Base-by-base conservation (phyloP, 2,888 invertebrate genomes). In the Leptinotarsa peninsularis region DNA sequence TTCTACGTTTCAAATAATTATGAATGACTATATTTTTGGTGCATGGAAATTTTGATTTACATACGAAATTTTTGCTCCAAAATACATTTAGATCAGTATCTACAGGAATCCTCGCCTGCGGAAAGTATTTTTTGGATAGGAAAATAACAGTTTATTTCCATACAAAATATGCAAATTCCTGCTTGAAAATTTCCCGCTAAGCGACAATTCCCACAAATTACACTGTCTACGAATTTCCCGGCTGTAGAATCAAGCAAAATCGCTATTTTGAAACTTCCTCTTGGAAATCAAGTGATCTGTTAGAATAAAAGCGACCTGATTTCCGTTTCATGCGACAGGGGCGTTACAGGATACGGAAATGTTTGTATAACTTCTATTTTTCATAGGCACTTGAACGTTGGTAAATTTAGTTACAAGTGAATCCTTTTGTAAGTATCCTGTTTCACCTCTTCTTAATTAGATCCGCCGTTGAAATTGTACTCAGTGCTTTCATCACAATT, bases 251-350 rank as follows among this genome's bases (percentile, higher is more conserved):
- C 68, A 43, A 69, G 43, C 18, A 63, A 43, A 43, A 43, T 17
- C 58, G 70, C 54, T 58, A 58, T 70, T 70, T 70, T 70, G 33
- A 58, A 70, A 27, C 18, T 70, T 54, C 69, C 54, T n/a, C 49
- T 21, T 49, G 49, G 58, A 58, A 58, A 69, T 69, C 69, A 33
- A 18, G 33, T 69, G 23, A 33, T 58, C 43, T 58, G 43, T 70
- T 18, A 3, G 49, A 49, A 49, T 58, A 60, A 27, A 43, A 70
- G 49, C 4, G 43, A 49, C 54, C 58, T 70, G 18, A 70, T 60
- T 60, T 58, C 18, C 33, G 7, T 49, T 70, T 56, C 43, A 43
- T 4, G 18, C 18, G 13, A 18, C 70, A 70, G 18, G 4, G 56
- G 49, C 58, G 70, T 70, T n/a, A n/a, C 69, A 58, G 58, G 58